Evolutionary conservation across 1,140 invertebrate species (phyloP), one percentile per base, ranked within the genome.

Genomic region (Drosophila sproati): DNA sequence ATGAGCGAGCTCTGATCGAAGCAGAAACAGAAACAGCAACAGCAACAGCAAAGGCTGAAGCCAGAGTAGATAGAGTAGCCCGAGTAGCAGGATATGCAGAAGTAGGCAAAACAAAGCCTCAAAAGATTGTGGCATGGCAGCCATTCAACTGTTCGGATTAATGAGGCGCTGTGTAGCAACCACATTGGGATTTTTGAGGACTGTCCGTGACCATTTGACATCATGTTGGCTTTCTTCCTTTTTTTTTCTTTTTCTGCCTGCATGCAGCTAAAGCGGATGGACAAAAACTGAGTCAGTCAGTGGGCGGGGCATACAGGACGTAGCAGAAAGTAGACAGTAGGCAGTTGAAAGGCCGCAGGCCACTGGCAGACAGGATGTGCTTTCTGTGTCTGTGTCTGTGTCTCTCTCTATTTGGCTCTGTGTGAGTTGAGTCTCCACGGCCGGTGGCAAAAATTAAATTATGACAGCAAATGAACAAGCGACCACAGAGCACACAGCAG

Each of bases 361-460:
- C 66, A 52, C 51, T 56, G 57, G 56, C 57, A 32, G 50, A 62
- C 74, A 74, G 77, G 83, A 77, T 77, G 77, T 75, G 71, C 69
- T 41, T 32, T 60, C 34, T 56, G 47, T 34, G 47, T 34, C 70
- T 43, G 39, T n/a, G 20, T 43, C 3, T n/a, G 39, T 73, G 31
- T 51, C 37, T 31, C 8, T 12, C 43, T 66, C 10, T 45, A 5
- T 48, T 7, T 56, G 47, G 47, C 28, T 54, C 28, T n/a, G 4
- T 28, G 52, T 59, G 43, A 47, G 29, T 28, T 48, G 79, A 64
- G 61, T 45, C 45, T 35, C 52, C 60, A 54, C 63, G 75, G 80
- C 71, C 77, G 69, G 80, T 80, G 80, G 80, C 81, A 80, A 89
- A 88, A 88, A 88, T 88, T 89, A 88, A 88, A 88, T 88, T 88